Conservation (phyloP, 2,797 vertebrate species). For the Labroides dimidiatus region DNA sequence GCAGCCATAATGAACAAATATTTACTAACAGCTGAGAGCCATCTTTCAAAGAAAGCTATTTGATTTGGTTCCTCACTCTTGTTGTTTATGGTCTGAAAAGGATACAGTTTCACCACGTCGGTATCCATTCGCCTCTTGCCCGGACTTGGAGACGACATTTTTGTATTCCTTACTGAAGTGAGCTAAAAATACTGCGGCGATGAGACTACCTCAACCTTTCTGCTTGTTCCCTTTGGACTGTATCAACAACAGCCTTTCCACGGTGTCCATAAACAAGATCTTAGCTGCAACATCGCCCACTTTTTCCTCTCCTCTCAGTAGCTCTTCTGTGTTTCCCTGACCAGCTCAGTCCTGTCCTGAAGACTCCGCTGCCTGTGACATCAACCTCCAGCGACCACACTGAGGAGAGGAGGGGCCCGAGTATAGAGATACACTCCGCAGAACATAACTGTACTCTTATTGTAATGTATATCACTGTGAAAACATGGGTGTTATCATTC, state of each 20-base stretch:
- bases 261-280: constrained; percentile 62
- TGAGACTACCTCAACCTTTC: constrained; percentile 47
- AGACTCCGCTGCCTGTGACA: constrained; percentile 69
- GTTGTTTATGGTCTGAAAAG: constrained; percentile 79
- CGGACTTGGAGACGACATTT: constrained; percentile 98
- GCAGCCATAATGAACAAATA: constrained; percentile 13
- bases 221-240: constrained; percentile 40
- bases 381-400: constrained; percentile 63
- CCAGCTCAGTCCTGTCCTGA: constrained; percentile 75
- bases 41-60: constrained; percentile 1
- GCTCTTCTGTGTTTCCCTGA: constrained; percentile 31
- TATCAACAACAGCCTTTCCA: constrained; percentile 64
- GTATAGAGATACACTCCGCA: constrained; percentile 37
- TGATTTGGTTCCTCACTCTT: not conserved
- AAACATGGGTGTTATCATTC: not conserved
- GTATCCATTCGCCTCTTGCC: constrained; percentile 98
- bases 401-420: constrained; percentile 62
- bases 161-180: constrained; percentile 81
- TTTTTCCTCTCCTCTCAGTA: constrained; percentile 42
- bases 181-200: constrained; percentile 72
- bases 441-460: not conserved
- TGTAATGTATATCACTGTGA: too few species aligned
- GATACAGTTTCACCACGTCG: constrained; percentile 99
- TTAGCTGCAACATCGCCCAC: constrained; percentile 70
- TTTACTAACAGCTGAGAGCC: constrained; percentile 29